A percentile compares a stretch with the other conserved stretches of the same genome.
Conservation (phyloP, 2,797 vertebrate genomes). For the Mionectes olivaceus region DNA sequence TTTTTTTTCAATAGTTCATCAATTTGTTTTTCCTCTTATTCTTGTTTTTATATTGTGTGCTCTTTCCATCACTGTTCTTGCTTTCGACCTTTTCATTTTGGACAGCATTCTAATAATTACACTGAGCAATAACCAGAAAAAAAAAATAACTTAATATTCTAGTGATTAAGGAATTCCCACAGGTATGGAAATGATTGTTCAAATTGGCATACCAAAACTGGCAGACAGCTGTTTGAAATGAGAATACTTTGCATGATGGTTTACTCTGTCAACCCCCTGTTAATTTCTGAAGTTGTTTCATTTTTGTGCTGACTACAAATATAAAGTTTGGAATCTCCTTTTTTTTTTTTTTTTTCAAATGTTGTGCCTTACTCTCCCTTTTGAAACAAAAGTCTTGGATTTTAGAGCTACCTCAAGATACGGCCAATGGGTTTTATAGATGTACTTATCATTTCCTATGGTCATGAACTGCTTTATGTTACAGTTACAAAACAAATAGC, state of each 20-base stretch:
- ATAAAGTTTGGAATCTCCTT: not conserved
- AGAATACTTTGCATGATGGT: not conserved
- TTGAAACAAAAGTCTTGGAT: not conserved
- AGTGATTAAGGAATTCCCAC: not conserved
- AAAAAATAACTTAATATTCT: not conserved
- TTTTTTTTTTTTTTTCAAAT: not conserved
- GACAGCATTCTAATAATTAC: not conserved
- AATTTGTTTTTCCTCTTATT: not conserved
- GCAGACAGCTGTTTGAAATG: not conserved
- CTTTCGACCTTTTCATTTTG: not conserved
- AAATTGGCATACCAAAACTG: not conserved
- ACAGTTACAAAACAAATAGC: not conserved
- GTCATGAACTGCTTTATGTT: not conserved
- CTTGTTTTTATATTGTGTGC: not conserved
- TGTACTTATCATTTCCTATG: not conserved
- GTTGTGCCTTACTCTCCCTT: not conserved
- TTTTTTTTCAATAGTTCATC: not conserved
- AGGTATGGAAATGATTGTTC: not conserved
- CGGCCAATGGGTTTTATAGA: not conserved
- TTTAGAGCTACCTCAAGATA: not conserved
- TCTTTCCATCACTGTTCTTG: not conserved
- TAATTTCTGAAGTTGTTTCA: not conserved
- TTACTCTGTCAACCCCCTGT: not conserved
- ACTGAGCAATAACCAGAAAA: not conserved
- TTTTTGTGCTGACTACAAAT: not conserved